Base-by-base conservation (phyloP, 2,797 vertebrate species). In the Oophaga sylvatica region DNA sequence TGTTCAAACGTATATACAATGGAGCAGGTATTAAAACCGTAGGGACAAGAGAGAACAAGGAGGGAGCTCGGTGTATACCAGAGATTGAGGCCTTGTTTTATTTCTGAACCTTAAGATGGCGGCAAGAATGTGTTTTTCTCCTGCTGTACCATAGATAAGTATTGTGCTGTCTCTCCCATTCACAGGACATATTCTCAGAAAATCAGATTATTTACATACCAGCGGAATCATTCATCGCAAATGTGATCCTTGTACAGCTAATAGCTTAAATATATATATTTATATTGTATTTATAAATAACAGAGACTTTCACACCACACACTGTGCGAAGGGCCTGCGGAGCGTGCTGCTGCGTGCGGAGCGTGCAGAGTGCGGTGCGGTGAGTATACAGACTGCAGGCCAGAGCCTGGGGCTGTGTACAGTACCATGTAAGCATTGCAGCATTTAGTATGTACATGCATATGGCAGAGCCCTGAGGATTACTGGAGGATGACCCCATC, bases 201-300 rank as follows among this genome's bases (percentile, higher is more conserved):
- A 89, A 81, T 85, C 87, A 19, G 31, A 82, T 82, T 89, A 89
- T 89, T 89, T 89, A 89, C 88, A 89, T 85, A 85, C 67, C 68
- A 85, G 81, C 41, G 62, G 73, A 89, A 78, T 89, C 79, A 81
- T 89, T 86, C 84, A 89, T 82, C 48, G 84, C 88, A 89, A 82
- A 77, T 71, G 31, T 62, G 71, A 89, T 85, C 88, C 84, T 89
- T 73, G 84, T 86, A 89, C 88, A 78, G 79, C 79, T 86, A 89
- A 77, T 86, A 67, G 84, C 78, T 89, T 89, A 89, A 89, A 89
- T 89, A 89, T 89, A 89, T 89, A 89, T 89, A 89, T 89, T 89
- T 89, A 89, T 89, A 89, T 83, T 56, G 88, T 86, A 86, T 89
- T 86, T 89, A 89, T 89, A 89, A 89, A 89, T 89, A 89, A 89